Evolutionary conservation across 2,113 vertebrate genomes (phyloP).

Genomic region (Tupaia tana): DNA sequence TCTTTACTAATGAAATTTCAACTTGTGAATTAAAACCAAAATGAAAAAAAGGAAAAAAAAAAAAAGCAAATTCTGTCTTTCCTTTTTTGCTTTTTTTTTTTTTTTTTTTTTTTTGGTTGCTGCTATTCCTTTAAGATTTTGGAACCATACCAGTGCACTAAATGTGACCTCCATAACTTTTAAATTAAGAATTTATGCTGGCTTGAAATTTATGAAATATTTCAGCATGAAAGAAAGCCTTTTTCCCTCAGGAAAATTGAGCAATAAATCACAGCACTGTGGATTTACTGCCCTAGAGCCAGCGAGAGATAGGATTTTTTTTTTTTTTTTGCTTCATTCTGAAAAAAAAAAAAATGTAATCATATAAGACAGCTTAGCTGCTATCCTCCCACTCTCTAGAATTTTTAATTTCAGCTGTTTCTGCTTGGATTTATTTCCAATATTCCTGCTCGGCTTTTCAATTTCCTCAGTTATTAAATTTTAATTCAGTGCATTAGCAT

Average conservation of each 20-base stretch:
- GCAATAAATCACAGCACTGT: conserved; percentile 97
- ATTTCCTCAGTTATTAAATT: conserved; percentile 99
- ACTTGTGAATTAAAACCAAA: conserved; percentile 80
- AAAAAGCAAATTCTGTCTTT: conserved; percentile 45
- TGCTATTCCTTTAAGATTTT: conserved; percentile 89
- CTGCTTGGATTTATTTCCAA: conserved; percentile 99
- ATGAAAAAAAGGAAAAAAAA: conserved; percentile 76
- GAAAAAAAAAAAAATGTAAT: conserved; percentile 93
- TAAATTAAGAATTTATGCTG: conserved; percentile 94
- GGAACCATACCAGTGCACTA: conserved; percentile 88
- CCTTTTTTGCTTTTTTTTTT: background rate
- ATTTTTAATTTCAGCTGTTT: conserved; percentile 99
- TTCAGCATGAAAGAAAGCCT: conserved; percentile 92
- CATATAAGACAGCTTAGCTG: conserved; percentile 97
- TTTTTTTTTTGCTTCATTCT: conserved; percentile 89
- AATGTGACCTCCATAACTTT: conserved; percentile 92
- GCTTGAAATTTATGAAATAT: conserved; percentile 97
- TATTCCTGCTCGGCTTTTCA: conserved; percentile 99
- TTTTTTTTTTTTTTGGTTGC: conserved; percentile 49
- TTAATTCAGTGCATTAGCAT: conserved; percentile 99
- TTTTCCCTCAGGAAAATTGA: conserved; percentile 95
- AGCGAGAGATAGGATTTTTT: conserved; percentile 93
- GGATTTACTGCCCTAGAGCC: conserved; percentile 95
- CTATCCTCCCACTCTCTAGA: conserved; percentile 95
- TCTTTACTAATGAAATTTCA: conserved; percentile 84